Evolutionary conservation across 2,888 invertebrate genomes (phyloP), one percentile per base, ranked within the genome.

Genomic region (Chesias legatella): DNA sequence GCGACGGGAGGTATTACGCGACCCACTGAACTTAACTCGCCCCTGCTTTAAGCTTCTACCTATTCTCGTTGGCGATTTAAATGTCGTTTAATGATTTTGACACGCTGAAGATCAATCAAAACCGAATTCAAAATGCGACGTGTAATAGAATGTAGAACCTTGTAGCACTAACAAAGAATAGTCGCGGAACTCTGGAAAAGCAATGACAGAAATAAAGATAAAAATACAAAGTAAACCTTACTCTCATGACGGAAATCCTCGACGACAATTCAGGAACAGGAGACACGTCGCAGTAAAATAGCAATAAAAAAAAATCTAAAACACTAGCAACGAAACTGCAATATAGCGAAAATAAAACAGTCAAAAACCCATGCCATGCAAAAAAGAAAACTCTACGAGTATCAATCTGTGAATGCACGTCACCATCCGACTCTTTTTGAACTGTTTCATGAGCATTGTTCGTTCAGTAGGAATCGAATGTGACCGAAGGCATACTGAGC

Each of bases 401-500:
- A 58, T 58, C 63, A 65, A 70, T 62, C 50, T 52, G 61, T 47
- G 54, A 58, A 62, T 50, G 48, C 41, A 51, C 52, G 50, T 58
- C 65, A 58, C 58, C 60, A 70, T 72, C 64, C 73, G 71, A 71
- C 74, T 67, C 71, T 67, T 61, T 64, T 66, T 67, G 63, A 74
- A 62, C 55, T 27, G 34, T 34, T 45, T 11, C 22, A 25, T 51
- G 44, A 44, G 47, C 35, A 56, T 43, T 32, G 47, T 41, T 50
- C 43, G 48, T 67, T 68, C 63, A 67, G 66, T 63, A 64, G 67
- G 63, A 66, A 67, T 69, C 65, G 65, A 62, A 66, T 51, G 63
- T 41, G 53, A 57, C 53, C 77, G 80, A 92, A 91, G 83, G 93
- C 92, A 91, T 92, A 86, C 63, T 55, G 58, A 63, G 49, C 57